These are phyloP conservation scores for Gerris lacustris DNA, from an alignment of 2,888 invertebrate genomes.

Conservation along the genomic window DNA sequence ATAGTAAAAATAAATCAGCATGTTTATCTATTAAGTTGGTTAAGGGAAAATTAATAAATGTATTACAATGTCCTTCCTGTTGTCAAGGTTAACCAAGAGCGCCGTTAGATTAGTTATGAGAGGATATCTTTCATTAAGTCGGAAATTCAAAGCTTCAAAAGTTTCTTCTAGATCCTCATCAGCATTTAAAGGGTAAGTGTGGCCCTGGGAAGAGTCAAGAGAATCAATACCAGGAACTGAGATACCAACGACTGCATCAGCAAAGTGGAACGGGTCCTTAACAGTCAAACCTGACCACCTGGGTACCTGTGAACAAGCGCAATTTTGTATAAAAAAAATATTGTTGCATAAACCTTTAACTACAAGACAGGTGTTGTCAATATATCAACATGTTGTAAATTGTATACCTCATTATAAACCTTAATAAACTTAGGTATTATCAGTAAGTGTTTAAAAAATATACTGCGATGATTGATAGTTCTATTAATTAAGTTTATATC, in stretches of 20 bases:
- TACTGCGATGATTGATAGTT: no score
- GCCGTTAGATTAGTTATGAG: slow-evolving; percentile 46
- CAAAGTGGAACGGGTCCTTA: slow-evolving; percentile 55
- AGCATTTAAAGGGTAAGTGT: slow-evolving; percentile 40
- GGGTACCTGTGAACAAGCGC: slow-evolving; percentile 40
- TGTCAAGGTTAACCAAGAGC: slow-evolving; percentile 50
- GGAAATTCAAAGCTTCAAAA: slow-evolving; percentile 42
- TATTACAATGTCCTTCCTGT: slow-evolving; percentile 50
- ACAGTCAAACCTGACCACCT: slow-evolving; percentile 59
- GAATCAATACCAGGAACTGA: slow-evolving; percentile 54
- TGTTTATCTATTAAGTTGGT: no score
- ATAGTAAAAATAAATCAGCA: no score
- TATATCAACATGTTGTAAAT: no score
- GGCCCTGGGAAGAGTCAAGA: slow-evolving; percentile 39
- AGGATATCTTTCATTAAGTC: slow-evolving; percentile 49
- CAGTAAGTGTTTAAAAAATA: no score
- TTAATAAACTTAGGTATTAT: no score
- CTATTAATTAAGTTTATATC: no score
- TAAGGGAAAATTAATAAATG: no score
- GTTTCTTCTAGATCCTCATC: slow-evolving; percentile 27
- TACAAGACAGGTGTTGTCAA: no score
- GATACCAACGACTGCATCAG: slow-evolving; percentile 57
- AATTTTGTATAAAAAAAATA: not conserved
- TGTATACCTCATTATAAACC: no score
- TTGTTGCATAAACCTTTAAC: not conserved